These are phyloP conservation scores for Rhagophthalmus giganteus DNA, from an alignment of 2,888 invertebrate genomes.

Conservation along the genomic window DNA sequence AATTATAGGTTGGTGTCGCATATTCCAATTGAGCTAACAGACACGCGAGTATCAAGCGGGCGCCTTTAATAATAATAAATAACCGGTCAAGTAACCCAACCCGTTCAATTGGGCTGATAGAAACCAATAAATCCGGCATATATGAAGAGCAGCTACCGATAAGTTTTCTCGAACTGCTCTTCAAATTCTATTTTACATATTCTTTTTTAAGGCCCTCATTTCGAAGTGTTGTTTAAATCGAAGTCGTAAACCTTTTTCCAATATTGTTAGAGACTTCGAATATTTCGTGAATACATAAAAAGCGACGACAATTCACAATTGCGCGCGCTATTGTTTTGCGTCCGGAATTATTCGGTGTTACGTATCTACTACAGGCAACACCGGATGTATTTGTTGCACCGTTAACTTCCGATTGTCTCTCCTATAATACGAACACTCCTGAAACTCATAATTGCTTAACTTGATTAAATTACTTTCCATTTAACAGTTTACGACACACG, in stretches of 20 bases:
- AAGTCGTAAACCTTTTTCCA: no score
- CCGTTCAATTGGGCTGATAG: constrained; percentile 19
- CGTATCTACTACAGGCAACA: constrained; percentile 14
- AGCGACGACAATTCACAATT: no score
- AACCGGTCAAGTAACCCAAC: constrained; percentile 14
- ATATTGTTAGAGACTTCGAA: no score
- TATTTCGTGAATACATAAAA: no score
- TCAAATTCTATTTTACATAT: no score
- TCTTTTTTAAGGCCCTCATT: no score
- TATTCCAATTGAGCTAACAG: constrained; percentile 18
- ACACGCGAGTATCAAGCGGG: constrained; percentile 20
- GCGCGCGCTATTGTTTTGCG: no score
- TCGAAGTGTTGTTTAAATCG: no score
- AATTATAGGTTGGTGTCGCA: constrained; percentile 10
- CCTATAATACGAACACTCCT: constrained; percentile 40
- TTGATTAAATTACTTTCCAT: no score
- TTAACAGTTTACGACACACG: no score
- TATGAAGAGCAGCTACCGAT: constrained; percentile 17
- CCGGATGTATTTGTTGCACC: constrained; percentile 43
- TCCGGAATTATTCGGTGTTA: constrained; percentile 3
- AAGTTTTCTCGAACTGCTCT: constrained; percentile 5
- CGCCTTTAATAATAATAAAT: constrained; percentile 25
- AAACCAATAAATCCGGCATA: constrained; percentile 16
- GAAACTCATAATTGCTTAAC: no score
- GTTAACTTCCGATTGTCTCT: constrained; percentile 45